Evolutionary conservation across 2,888 invertebrate genomes (phyloP).

Genomic region (Subacronicta megacephala): DNA sequence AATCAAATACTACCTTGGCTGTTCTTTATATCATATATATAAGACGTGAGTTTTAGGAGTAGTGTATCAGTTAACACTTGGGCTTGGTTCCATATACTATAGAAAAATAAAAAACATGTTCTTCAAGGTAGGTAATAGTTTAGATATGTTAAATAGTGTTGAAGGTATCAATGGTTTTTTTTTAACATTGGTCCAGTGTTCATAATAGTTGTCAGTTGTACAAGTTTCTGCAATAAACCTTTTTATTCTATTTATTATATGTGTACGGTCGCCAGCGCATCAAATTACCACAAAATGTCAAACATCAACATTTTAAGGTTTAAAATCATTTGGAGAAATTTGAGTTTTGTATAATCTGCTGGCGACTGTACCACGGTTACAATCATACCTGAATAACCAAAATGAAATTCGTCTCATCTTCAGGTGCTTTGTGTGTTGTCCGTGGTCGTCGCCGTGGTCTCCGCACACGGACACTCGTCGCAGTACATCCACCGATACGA

Average conservation of each 20-base stretch:
- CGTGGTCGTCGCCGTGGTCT: slow-evolving; percentile 18
- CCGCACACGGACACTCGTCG: slow-evolving; percentile 47
- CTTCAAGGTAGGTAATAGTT: slow-evolving; percentile 32
- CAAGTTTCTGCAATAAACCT: no score
- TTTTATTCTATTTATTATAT: no score
- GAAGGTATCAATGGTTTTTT: no score
- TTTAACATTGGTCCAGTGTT: no score
- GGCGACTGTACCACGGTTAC: no score
- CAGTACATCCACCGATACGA: slow-evolving; percentile 66
- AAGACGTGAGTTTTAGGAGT: slow-evolving; percentile 29
- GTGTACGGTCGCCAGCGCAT: no score
- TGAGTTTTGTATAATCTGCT: no score
- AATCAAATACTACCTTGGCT: slow-evolving; percentile 48
- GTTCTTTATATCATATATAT: slow-evolving; percentile 46
- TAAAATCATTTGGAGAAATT: no score
- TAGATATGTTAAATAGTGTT: no score
- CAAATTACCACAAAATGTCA: no score
- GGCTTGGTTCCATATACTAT: not conserved
- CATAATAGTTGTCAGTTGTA: no score
- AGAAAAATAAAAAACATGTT: slow-evolving; percentile 20
- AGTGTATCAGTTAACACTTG: slow-evolving; percentile 39
- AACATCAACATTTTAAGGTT: no score
- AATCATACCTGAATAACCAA: not conserved
- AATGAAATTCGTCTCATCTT: not conserved
- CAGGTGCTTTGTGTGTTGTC: slow-evolving; percentile 40